Base-by-base conservation (phyloP, 1,140 invertebrate genomes). In the Hypsibius dujardini region DNA sequence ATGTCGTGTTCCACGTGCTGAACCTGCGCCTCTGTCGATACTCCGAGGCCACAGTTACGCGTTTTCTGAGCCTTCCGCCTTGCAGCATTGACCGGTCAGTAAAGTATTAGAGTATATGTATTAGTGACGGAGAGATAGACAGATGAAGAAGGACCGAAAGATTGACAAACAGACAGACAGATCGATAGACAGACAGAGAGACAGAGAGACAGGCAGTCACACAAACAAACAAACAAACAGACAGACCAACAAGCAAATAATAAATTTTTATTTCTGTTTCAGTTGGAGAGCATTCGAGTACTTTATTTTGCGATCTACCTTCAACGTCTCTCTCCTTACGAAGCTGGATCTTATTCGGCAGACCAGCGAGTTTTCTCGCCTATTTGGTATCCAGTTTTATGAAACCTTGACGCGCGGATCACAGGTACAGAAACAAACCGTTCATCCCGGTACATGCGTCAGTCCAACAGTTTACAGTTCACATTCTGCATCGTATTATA, bases 301-400 rank as follows among this genome's bases (percentile, higher is more conserved):
- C 79, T 94, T 90, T 77, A 76, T 87, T 14, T 85, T 83, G 14
- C 84, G 86, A 75, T 85, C 89, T 14, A 80, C 84, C 45, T 87
- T 87, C 3, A 85, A 86, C 45, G 80, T 95, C 7, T 81, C 87
- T 59, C 83, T 99, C 70, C 81, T 98, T 47, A 85, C 89, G 73
- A 88, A 94, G 75, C 79, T 97, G 46, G 91, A 98, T 81, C 82
- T 98, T 50, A 87, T 98, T 75, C 86, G 89, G 70, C 84, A 90
- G 73, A 97, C 93, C 1, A 89, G 88, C 75, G 95, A 98, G 82
- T 85, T 98, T 76, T 94, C 95, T 2, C 83, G 91, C 59, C 82
- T 98, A 1, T 98, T 94, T 83, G 95, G 95, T 0, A 94, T 98
- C 74, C 92, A 95, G 79, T 98, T 98, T 83, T 95, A 88, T 80